Evolutionary conservation across 1,140 invertebrate species (phyloP).

Genomic region (Macrobrachium rosenbergii): DNA sequence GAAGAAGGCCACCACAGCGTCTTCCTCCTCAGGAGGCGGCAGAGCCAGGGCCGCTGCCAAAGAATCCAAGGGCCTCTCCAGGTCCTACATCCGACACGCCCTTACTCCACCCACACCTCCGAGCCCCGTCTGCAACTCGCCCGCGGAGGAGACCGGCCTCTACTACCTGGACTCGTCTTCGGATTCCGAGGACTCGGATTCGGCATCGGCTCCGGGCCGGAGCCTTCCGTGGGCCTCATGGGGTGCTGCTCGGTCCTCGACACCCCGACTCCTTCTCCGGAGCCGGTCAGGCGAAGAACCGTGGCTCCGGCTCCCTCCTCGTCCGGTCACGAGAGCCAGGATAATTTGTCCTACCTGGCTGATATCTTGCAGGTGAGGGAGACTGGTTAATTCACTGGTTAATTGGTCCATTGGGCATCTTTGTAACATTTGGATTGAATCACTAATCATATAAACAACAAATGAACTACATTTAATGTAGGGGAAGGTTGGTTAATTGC

Average conservation of each 20-base stretch:
- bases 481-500: too few species aligned
- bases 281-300: constrained; percentile 3
- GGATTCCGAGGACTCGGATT: constrained; percentile 5
- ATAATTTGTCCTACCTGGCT: constrained; percentile 48
- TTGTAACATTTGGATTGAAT: too few species aligned
- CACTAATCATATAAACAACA: too few species aligned
- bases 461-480: too few species aligned
- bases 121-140: constrained; percentile 36
- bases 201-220: background rate
- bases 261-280: constrained; percentile 53
- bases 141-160: background rate
- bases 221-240: background rate
- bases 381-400: background rate
- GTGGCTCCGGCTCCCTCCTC: background rate
- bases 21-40: background rate
- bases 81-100: background rate
- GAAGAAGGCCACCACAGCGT: background rate
- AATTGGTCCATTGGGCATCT: too few species aligned
- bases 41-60: background rate
- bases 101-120: constrained; percentile 32
- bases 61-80: constrained; percentile 32
- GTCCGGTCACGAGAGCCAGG: constrained; percentile 7
- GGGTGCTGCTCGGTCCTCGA: constrained; percentile 40
- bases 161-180: constrained; percentile 24
- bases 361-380: constrained; percentile 46